A percentile compares a stretch with the other conserved stretches of the same genome.
phyloP scores from a whole-genome alignment of 2,888 invertebrate genomes.

The Cremastobaeus sp. region DNA sequence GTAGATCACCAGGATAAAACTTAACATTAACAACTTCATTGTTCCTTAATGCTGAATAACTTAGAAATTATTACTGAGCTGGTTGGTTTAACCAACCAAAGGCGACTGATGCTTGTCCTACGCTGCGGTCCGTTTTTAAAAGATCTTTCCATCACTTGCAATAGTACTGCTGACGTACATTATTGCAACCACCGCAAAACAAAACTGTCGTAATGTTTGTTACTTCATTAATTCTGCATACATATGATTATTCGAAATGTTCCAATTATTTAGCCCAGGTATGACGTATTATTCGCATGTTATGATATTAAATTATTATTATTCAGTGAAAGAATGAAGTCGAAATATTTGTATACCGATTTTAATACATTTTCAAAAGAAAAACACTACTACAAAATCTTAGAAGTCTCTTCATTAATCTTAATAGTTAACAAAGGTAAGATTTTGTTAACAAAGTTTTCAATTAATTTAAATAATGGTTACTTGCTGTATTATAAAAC shows the following conservation, averaged over 20 bases:
- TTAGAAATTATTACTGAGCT: neutral
- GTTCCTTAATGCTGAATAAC: neutral
- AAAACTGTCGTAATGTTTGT: constrained; percentile 51
- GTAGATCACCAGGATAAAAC: neutral
- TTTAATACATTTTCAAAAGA: too few species aligned
- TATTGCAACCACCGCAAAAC: constrained; percentile 54
- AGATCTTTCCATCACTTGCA: constrained; percentile 35
- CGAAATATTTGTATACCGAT: too few species aligned
- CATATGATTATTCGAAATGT: constrained; percentile 34
- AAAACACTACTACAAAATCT: too few species aligned
- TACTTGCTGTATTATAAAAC: too few species aligned
- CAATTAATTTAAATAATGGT: too few species aligned
- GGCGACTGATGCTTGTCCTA: constrained; percentile 36
- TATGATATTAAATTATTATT: constrained; percentile 2
- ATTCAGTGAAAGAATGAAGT: too few species aligned
- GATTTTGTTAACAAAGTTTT: too few species aligned
- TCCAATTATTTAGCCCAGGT: constrained; percentile 32
- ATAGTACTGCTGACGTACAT: constrained; percentile 50
- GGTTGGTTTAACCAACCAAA: constrained; percentile 28
- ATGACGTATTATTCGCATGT: constrained; percentile 10
- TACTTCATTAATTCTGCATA: constrained; percentile 49
- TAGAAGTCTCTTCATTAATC: too few species aligned
- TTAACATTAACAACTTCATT: neutral
- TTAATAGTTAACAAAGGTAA: too few species aligned
- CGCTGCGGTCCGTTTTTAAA: constrained; percentile 44